Conservation (phyloP, 2,888 invertebrate species). For the Peribatodes rhomboidaria region DNA sequence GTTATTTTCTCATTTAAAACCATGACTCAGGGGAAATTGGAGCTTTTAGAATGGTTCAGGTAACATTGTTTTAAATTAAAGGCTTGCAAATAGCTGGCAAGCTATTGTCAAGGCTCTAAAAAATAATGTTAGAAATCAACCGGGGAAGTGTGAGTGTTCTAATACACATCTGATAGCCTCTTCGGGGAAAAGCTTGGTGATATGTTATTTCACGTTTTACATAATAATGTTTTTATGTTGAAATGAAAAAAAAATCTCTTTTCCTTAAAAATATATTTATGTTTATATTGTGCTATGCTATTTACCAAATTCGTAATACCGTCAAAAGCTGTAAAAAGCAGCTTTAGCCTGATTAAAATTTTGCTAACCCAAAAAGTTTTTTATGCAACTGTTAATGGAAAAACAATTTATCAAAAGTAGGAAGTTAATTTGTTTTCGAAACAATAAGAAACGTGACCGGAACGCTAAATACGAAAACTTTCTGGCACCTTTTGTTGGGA, state of each 20-base stretch:
- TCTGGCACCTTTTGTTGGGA: not conserved
- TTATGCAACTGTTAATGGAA: too few species aligned
- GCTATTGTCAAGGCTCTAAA: too few species aligned
- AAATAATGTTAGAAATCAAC: too few species aligned
- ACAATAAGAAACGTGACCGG: conserved; percentile 31
- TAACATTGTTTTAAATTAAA: not conserved
- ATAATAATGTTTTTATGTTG: not conserved
- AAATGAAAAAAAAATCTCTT: too few species aligned
- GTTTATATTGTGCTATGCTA: too few species aligned
- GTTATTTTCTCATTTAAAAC: conserved; percentile 23
- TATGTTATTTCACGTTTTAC: too few species aligned
- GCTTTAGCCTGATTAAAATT: not conserved
- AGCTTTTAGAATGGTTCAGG: not conserved
- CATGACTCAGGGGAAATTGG: conserved; percentile 4
- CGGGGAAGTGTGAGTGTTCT: too few species aligned
- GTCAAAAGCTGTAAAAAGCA: too few species aligned
- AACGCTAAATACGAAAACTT: conserved; percentile 3
- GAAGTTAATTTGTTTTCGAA: conserved; percentile 24
- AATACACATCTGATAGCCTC: too few species aligned
- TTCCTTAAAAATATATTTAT: too few species aligned
- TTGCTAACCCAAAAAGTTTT: not conserved
- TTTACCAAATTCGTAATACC: too few species aligned
- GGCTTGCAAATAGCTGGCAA: not conserved
- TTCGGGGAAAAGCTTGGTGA: too few species aligned
- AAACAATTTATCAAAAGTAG: conserved; percentile 10